Evolutionary conservation across 1,140 invertebrate species (phyloP), one percentile per base, ranked within the genome.

Genomic region (Tyrophagus putrescentiae): DNA sequence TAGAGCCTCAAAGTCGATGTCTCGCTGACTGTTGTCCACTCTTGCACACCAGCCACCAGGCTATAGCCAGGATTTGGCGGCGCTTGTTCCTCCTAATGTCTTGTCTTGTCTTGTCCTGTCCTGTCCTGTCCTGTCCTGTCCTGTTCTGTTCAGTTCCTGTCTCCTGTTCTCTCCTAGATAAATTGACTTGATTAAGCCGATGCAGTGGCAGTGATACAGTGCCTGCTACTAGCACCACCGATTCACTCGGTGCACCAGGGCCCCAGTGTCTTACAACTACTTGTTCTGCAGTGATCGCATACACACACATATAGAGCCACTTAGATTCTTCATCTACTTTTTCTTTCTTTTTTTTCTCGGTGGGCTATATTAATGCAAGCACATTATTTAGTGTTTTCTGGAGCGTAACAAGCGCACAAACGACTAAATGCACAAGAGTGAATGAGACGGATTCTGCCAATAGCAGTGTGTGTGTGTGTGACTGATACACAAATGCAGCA

Each of bases 171-270:
- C 21, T 48, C 45, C 23, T 48, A 48, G 45, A 48, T 48, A 48
- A 48, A 48, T 48, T 48, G 45, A 48, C 45, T 48, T 48, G 45
- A 48, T 48, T 48, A 48, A 48, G 45, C 45, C 45, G 7, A 48
- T 48, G 21, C 6, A 48, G 18, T 29, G 36, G 21, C 21, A 39
- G 21, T 25, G 9, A 29, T 48, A 18, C 18, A 7, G 45, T 48
- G 45, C 18, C 7, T 7, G 45, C 7, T n/a, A n/a, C n/a, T 39
- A 21, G 36, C 36, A 39, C 36, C 13, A 21, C 21, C 21, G 13
- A 13, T 39, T 39, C 13, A 13, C 21, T 13, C 21, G 13, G 36
- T 39, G 13, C 13, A 39, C 21, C 13, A 39, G 13, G 36, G 13
- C 13, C 21, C 36, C 36, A 13, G 13, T 39, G 36, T 39, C 36